These are phyloP conservation scores for Catostomus latipinnis DNA, from an alignment of 2,797 vertebrate genomes.

Conservation along the genomic window DNA sequence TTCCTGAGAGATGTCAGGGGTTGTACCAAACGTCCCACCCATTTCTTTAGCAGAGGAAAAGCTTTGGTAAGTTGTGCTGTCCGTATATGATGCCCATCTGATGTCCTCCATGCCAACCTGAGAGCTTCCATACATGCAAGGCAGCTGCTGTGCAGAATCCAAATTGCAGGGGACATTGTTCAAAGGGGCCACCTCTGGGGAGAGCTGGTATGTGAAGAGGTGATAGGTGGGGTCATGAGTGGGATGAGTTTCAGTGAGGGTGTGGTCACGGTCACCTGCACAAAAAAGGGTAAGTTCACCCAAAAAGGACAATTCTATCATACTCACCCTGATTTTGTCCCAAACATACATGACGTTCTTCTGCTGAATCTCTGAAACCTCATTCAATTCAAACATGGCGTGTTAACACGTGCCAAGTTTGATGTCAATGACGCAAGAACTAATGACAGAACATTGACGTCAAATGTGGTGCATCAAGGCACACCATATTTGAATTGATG, in stretches of 20 bases:
- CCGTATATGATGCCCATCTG: slow-evolving; percentile 83
- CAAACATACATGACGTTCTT: no score
- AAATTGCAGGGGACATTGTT: slow-evolving; percentile 81
- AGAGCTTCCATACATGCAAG: slow-evolving; percentile 92
- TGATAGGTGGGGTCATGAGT: slow-evolving; percentile 28
- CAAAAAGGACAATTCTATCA: no score
- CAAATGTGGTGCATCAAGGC: no score
- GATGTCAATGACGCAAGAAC: no score
- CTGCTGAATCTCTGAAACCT: no score
- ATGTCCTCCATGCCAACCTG: slow-evolving; percentile 88
- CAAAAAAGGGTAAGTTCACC: background rate
- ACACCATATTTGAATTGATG: no score
- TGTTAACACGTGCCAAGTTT: no score
- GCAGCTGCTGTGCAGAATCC: slow-evolving; percentile 91
- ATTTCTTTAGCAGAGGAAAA: slow-evolving; percentile 42
- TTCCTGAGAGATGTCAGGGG: slow-evolving; percentile 39
- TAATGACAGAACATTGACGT: no score
- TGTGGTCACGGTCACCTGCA: slow-evolving; percentile 47
- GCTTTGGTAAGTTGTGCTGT: slow-evolving; percentile 42
- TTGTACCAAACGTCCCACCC: slow-evolving; percentile 26
- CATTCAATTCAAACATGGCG: no score
- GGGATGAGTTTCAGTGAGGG: slow-evolving; percentile 8
- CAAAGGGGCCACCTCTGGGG: slow-evolving; percentile 5
- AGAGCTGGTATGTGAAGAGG: slow-evolving; percentile 32
- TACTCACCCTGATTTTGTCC: no score